Base-by-base conservation (phyloP, 2,113 vertebrate genomes). In the Hucho hucho region DNA sequence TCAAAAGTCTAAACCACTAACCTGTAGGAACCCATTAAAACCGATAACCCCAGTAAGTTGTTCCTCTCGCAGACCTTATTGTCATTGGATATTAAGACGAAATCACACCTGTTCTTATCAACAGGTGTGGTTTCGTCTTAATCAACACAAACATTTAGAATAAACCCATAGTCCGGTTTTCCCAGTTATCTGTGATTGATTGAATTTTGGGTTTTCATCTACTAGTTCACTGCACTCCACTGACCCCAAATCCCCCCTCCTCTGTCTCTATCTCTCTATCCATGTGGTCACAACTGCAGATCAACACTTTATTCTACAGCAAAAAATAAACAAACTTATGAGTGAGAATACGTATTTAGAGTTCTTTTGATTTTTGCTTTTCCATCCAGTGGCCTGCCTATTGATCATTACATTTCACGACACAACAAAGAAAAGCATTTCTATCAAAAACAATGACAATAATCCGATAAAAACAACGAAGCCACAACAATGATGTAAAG, bases 161-260 rank as follows among this genome's bases (percentile, higher is more conserved):
- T 37, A 37, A 37, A 7, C 32, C 32, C 32, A 37, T 37, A 7
- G 32, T 37, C 6, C 6, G 6, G 6, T 37, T 37, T 37, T 37
- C 32, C 6, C 32, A 37, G 32, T 49, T 13, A 49, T 49, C 47
- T 49, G 47, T 16, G 14, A 49, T 16, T 12, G 9, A 13, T 24
- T 22, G 22, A 61, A 61, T 14, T 24, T 24, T 1, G 20, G 4
- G 14, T 6, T 20, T 18, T 58, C 79, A 43, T n/a, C 69, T 64
- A 72, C 67, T 72, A 37, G 37, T 37, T 37, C 7, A 37, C 70
- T 70, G 59, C 28, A 58, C 83, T 81, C 73, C 83, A 85, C 58
- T 59, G 58, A 22, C n/a, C 58, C 58, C 58, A 59, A 7, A 37
- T 9, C 3, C 6, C 2, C 58, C 25, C 25, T 13, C 37, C 11